Evolutionary conservation across 2,888 invertebrate genomes (phyloP).

Genomic region (Cyclophora albipunctata): DNA sequence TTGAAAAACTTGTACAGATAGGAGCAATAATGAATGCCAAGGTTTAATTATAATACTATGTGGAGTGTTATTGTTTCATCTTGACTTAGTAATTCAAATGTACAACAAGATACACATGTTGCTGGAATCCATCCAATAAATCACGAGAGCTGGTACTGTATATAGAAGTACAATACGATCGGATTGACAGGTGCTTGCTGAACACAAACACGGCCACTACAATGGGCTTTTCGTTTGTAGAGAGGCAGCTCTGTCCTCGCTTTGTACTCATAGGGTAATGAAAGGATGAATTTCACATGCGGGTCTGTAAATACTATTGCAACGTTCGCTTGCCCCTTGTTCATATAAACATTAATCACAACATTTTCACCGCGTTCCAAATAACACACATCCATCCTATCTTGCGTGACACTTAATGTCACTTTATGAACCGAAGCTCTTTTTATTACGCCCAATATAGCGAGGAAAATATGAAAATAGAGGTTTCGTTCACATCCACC

Average conservation of each 20-base stretch:
- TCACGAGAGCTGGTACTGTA: too few relatives aligned
- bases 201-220: constrained; percentile 5
- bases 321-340: constrained; percentile 20
- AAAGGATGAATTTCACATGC: constrained; percentile 35
- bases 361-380: constrained; percentile 8
- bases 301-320: constrained; percentile 26
- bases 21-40: too few relatives aligned
- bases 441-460: constrained; percentile 11
- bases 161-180: not conserved
- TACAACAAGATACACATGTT: too few relatives aligned
- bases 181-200: constrained; percentile 4
- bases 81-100: too few relatives aligned
- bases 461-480: constrained; percentile 11
- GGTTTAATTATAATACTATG: too few relatives aligned
- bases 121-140: too few relatives aligned
- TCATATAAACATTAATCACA: constrained; percentile 8
- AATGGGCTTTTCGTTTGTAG: constrained; percentile 15
- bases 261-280: constrained; percentile 26
- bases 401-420: constrained; percentile 7
- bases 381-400: constrained; percentile 4
- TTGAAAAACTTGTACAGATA: too few relatives aligned
- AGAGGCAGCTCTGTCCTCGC: constrained; percentile 6
- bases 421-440: constrained; percentile 9
- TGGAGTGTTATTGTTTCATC: too few relatives aligned
- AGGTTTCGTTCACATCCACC: constrained; percentile 7